Evolutionary conservation across 2,113 vertebrate species (phyloP).

Genomic region (Oxygymnocypris stewartii): DNA sequence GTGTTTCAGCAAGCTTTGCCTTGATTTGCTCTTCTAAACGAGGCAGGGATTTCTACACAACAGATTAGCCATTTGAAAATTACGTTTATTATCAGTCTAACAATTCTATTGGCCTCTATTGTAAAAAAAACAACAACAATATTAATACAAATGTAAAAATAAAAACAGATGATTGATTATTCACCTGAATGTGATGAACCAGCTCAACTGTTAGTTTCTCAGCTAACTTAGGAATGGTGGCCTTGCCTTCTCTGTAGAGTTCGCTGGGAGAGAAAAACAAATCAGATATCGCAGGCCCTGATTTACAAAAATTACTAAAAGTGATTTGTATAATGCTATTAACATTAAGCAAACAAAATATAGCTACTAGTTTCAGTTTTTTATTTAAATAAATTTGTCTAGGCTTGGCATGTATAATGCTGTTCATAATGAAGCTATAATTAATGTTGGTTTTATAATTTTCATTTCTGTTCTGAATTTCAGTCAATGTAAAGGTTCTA

Average conservation of each 20-base stretch:
- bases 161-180: no score
- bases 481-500: no score
- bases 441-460: no score
- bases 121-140: background rate
- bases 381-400: no score
- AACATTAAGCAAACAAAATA: no score
- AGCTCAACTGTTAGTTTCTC: slow-evolving; percentile 76
- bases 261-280: slow-evolving; percentile 55
- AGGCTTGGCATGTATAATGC: no score
- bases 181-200: slow-evolving; percentile 75
- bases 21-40: slow-evolving; percentile 73
- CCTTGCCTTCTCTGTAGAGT: slow-evolving; percentile 67
- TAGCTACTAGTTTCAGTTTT: no score
- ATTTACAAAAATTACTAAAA: background rate
- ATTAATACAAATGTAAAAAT: no score
- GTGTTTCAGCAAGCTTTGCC: slow-evolving; percentile 66
- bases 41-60: slow-evolving; percentile 68
- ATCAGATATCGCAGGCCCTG: background rate
- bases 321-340: no score
- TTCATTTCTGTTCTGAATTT: no score
- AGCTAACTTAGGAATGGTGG: slow-evolving; percentile 72
- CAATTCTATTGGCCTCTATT: background rate
- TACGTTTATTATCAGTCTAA: background rate
- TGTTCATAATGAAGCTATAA: no score
- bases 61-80: background rate